Evolutionary conservation across 64 coral and sea anemone species (phyloP).

Genomic region (Stylophora pistillata): DNA sequence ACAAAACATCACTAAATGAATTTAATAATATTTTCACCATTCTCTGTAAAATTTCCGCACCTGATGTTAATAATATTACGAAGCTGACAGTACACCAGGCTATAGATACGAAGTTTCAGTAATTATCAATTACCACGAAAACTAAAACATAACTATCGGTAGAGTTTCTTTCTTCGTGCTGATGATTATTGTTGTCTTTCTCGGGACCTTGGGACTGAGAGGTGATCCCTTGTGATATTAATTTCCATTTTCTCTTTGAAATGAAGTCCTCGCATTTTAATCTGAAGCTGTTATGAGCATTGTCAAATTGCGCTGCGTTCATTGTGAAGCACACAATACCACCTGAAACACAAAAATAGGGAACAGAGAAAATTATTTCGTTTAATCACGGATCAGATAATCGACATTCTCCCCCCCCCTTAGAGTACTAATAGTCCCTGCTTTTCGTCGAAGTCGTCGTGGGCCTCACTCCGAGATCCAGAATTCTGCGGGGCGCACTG

Average conservation of each 20-base stretch:
- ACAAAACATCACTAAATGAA: no score
- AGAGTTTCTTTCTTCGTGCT: not conserved
- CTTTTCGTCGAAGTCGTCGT: no score
- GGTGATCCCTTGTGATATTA: constrained; percentile 23
- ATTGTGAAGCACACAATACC: constrained; percentile 42
- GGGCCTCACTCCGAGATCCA: no score
- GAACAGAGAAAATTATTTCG: not conserved
- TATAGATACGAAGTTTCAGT: not conserved
- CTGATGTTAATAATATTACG: no score
- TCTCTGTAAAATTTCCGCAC: no score
- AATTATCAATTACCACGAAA: constrained; percentile 37
- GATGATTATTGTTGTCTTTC: not conserved
- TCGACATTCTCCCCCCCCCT: not conserved
- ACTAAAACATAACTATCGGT: constrained; percentile 25
- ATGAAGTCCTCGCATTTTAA: constrained; percentile 29
- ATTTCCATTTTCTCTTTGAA: constrained; percentile 11
- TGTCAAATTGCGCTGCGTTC: constrained; percentile 17
- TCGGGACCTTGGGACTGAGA: not conserved
- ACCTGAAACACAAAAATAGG: not conserved
- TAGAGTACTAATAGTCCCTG: no score
- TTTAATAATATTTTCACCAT: no score
- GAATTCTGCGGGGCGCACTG: no score
- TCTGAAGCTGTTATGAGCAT: constrained; percentile 12
- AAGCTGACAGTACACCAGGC: no score
- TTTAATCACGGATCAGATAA: not conserved